Conservation (phyloP, 1,140 invertebrate genomes). For the Holcopasites calliopsidis region DNA sequence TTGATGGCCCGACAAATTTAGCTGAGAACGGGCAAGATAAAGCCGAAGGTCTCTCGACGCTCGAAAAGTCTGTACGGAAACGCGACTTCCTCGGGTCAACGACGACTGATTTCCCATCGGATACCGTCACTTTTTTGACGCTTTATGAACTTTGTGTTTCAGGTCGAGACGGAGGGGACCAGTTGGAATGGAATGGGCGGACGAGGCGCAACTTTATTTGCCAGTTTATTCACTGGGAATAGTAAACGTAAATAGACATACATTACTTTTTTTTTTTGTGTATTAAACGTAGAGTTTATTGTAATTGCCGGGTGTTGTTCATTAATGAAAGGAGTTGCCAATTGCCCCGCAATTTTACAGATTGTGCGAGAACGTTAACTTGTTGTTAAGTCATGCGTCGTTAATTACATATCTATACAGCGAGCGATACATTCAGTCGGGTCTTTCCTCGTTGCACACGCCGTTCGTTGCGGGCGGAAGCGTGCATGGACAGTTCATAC, state of each 20-base stretch:
- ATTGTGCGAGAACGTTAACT: no score
- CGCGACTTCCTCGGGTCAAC: slow-evolving; percentile 1
- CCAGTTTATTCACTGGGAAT: no score
- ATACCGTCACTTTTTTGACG: neutral
- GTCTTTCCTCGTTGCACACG: neutral
- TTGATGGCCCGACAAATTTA: neutral
- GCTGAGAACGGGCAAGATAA: neutral
- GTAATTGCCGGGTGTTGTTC: no score
- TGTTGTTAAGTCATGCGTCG: no score
- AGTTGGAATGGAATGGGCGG: neutral
- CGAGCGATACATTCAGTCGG: no score
- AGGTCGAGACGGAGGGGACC: neutral
- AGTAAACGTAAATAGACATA: no score
- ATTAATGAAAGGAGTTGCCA: no score
- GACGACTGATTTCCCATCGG: slow-evolving; percentile 20
- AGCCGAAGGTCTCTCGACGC: neutral
- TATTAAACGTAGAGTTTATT: no score
- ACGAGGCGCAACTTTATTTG: neutral
- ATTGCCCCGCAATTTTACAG: no score
- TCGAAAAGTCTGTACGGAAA: neutral
- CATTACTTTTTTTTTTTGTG: no score
- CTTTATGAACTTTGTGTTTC: neutral
- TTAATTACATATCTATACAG: no score
- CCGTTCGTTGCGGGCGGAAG: slow-evolving; percentile 28
- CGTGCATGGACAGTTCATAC: slow-evolving; percentile 46